Percentiles rank a stretch among this genome's conserved stretches.
Conservation (phyloP, 2,113 vertebrate species). For the Catharus fuscescens region DNA sequence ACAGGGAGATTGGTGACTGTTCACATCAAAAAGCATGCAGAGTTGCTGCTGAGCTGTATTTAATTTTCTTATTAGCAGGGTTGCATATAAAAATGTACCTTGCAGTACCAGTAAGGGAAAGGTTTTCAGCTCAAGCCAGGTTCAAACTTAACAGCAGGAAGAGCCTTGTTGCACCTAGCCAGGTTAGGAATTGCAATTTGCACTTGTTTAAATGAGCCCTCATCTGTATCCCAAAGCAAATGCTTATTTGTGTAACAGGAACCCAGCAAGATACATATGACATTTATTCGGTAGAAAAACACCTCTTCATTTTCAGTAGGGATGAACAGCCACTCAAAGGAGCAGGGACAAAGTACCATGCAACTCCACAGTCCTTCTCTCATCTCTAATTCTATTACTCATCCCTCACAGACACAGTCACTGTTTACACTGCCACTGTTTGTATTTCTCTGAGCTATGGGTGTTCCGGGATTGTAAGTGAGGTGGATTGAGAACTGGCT, state of each 20-base stretch:
- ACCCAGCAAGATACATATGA: not conserved
- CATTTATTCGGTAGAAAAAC: not conserved
- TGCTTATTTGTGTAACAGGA: not conserved
- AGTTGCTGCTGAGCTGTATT: not conserved
- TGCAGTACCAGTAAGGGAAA: not conserved
- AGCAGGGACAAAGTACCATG: not conserved
- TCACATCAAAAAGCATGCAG: not conserved
- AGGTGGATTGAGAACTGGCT: not conserved
- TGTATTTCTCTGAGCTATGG: not conserved
- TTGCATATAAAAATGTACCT: not conserved
- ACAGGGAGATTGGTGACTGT: not conserved
- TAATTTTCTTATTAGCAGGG: not conserved
- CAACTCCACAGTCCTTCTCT: not conserved
- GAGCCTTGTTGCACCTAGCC: not conserved
- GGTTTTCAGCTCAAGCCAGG: not conserved
- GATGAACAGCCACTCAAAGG: not conserved
- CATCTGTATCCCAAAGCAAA: fast-evolving
- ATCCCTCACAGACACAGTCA: not conserved
- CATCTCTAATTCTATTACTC: not conserved
- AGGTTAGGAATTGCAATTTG: not conserved
- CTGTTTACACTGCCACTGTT: not conserved
- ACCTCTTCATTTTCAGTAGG: not conserved
- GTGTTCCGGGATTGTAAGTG: not conserved
- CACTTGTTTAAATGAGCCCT: not conserved
- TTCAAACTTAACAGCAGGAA: not conserved